Conservation (phyloP, 2,797 vertebrate species). For the Phyllotis vaccarum region DNA sequence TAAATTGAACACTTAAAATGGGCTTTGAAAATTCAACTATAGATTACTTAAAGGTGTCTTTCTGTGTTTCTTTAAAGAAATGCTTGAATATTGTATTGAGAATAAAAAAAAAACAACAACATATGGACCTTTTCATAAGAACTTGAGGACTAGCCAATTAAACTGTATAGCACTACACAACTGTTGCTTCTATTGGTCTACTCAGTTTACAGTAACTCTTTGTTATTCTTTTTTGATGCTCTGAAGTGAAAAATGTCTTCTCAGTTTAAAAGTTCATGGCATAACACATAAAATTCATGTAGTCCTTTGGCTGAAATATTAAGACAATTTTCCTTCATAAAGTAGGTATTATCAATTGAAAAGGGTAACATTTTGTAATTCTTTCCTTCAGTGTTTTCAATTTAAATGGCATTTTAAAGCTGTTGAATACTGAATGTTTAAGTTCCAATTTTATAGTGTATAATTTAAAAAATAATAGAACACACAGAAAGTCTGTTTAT, state of each 20-base stretch:
- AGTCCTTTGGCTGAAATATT: constrained; percentile 53
- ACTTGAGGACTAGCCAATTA: constrained; percentile 38
- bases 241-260: constrained; percentile 39
- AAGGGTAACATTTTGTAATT: constrained; percentile 18
- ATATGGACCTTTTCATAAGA: not conserved
- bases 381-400: not conserved
- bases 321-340: constrained; percentile 48
- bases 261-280: constrained; percentile 41
- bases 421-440: not conserved
- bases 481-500: constrained; percentile 22
- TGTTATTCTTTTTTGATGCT: not conserved
- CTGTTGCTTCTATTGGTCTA: not conserved
- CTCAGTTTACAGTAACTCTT: not conserved
- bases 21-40: constrained; percentile 33
- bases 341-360: constrained; percentile 28
- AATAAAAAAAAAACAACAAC: not conserved
- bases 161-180: not conserved
- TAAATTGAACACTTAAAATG: constrained; percentile 28
- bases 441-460: constrained; percentile 18
- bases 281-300: not conserved
- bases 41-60: not conserved
- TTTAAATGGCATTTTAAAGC: constrained; percentile 17
- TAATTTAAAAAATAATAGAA: not conserved
- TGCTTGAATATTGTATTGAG: constrained; percentile 29
- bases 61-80: constrained; percentile 16